Conservation (phyloP, 2,797 vertebrate genomes). For the Mastacembelus armatus region DNA sequence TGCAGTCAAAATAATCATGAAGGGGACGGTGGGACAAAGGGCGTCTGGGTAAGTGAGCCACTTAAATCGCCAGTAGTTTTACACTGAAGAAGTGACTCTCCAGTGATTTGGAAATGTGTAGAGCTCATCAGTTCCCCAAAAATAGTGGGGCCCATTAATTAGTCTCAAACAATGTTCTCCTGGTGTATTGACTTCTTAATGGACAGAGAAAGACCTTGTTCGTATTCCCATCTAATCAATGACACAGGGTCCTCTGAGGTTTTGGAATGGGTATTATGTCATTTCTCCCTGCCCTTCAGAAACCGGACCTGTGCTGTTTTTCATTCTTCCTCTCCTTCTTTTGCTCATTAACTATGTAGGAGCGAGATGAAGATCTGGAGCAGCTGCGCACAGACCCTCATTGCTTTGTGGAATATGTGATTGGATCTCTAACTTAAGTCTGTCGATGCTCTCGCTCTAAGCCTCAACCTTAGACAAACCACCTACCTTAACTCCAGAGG, state of each 20-base stretch:
- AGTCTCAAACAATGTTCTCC: conserved; percentile 83
- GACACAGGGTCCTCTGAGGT: conserved; percentile 77
- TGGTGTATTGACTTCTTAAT: conserved; percentile 86
- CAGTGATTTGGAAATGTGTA: conserved; percentile 76
- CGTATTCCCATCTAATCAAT: conserved; percentile 82
- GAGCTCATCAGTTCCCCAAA: conserved; percentile 78
- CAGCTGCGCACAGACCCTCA: conserved; percentile 59
- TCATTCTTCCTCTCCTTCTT: conserved; percentile 60
- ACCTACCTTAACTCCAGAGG: conserved; percentile 56
- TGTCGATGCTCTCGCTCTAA: conserved; percentile 29
- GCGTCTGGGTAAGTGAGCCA: conserved; percentile 60
- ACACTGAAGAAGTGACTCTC: conserved; percentile 75
- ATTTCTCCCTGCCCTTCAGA: conserved; percentile 81
- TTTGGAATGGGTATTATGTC: conserved; percentile 82
- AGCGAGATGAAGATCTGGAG: conserved; percentile 71
- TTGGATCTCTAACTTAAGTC: conserved; percentile 41
- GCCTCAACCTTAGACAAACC: conserved; percentile 36
- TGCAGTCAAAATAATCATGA: conserved; percentile 15
- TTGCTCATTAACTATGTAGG: conserved; percentile 84
- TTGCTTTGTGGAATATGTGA: conserved; percentile 46
- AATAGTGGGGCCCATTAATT: conserved; percentile 85
- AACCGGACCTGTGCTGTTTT: conserved; percentile 74
- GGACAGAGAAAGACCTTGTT: conserved; percentile 84
- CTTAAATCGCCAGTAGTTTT: conserved; percentile 73
- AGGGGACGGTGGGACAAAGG: conserved; percentile 2